Conservation (phyloP, 2,113 vertebrate genomes). For the Gorsachius goisagi region DNA sequence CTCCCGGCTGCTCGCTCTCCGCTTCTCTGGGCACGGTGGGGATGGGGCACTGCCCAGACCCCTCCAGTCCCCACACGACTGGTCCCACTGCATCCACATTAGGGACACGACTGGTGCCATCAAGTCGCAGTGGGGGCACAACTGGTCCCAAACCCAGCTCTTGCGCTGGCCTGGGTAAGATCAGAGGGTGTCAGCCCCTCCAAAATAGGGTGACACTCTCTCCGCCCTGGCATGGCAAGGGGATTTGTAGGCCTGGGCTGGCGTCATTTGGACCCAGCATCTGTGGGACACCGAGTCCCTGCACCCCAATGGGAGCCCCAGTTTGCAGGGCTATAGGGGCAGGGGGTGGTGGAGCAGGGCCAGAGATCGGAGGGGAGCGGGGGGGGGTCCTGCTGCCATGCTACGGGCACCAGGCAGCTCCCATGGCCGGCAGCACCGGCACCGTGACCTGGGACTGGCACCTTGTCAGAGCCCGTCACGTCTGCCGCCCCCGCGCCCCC, state of each 20-base stretch:
- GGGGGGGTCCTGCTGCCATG: not conserved
- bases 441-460: not conserved
- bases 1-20: not conserved
- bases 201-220: not conserved
- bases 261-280: not conserved
- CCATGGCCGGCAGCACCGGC: fast-evolving
- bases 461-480: not conserved
- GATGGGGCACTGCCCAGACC: not conserved
- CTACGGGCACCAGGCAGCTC: not conserved
- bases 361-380: not conserved
- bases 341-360: not conserved
- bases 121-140: no score
- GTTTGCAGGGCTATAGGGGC: no score
- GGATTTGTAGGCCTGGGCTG: not conserved
- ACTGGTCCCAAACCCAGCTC: not conserved
- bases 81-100: not conserved
- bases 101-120: fast-evolving
- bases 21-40: not conserved
- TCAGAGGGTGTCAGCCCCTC: not conserved
- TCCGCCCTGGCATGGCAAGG: not conserved
- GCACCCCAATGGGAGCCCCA: not conserved
- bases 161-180: not conserved
- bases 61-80: fast-evolving
- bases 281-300: not conserved
- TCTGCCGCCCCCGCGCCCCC: not conserved